Evolutionary conservation across 1,140 invertebrate species (phyloP).

Genomic region (Zaprionus vittiger): DNA sequence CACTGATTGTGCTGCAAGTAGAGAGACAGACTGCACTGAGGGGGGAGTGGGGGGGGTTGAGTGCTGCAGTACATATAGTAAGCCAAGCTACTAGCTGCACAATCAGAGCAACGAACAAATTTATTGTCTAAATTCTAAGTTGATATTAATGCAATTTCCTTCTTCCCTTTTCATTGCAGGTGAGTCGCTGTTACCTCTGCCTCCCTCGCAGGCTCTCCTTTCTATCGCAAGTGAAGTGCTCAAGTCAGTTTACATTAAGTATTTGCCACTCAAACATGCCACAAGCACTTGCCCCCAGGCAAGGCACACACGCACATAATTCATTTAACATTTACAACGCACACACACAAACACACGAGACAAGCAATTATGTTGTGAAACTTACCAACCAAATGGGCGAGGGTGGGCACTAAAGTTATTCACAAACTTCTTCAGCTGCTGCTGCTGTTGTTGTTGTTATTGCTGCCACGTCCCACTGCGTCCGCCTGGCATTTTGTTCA

Average conservation of each 20-base stretch:
- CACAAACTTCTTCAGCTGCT: neutral
- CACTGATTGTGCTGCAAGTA: conserved; percentile 49
- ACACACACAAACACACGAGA: conserved; percentile 25
- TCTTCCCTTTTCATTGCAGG: conserved; percentile 40
- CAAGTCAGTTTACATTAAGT: conserved; percentile 31
- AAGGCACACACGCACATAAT: conserved; percentile 7
- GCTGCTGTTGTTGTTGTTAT: neutral
- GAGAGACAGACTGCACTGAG: neutral
- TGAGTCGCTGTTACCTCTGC: conserved; percentile 24
- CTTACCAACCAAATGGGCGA: conserved; percentile 25
- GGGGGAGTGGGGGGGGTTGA: neutral
- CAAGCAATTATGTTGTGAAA: conserved; percentile 69
- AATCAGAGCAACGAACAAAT: conserved; percentile 7
- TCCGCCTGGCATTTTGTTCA: conserved; percentile 58
- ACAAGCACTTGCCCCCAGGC: conserved; percentile 31
- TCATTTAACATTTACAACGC: conserved; percentile 2
- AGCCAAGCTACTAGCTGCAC: neutral
- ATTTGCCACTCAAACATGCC: conserved; percentile 37
- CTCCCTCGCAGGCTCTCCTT: neutral
- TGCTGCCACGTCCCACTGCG: conserved; percentile 8
- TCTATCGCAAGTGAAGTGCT: neutral
- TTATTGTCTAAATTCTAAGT: conserved; percentile 26
- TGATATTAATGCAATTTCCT: conserved; percentile 43
- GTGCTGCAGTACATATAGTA: neutral
- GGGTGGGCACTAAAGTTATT: conserved; percentile 13